phyloP scores from a whole-genome alignment of 2,888 invertebrate species.

The Melanotus villosus region DNA sequence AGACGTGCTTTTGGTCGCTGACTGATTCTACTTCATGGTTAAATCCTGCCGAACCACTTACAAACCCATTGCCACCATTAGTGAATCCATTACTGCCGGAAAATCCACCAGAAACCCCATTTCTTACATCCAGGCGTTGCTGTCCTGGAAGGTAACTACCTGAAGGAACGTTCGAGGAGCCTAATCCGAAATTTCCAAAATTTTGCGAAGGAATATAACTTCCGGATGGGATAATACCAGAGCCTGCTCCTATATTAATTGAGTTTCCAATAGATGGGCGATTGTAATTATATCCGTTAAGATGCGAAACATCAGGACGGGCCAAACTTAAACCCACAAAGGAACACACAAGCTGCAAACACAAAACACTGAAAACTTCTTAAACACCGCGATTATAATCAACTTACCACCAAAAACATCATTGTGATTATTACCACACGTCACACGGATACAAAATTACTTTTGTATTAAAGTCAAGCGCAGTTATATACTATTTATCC shows the following conservation, averaged over 20 bases:
- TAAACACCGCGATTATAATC: neutral
- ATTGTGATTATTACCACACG: slow-evolving; percentile 19
- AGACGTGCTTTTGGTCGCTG: slow-evolving; percentile 60
- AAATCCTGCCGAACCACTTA: neutral
- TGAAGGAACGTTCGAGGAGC: slow-evolving; percentile 27
- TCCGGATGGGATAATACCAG: no score
- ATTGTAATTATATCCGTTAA: slow-evolving; percentile 66
- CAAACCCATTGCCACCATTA: neutral
- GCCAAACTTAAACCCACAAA: slow-evolving; percentile 72
- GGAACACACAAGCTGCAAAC: slow-evolving; percentile 51
- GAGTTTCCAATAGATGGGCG: slow-evolving; percentile 26
- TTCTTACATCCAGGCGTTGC: slow-evolving; percentile 14
- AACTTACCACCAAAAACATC: slow-evolving; percentile 32
- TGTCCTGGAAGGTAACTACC: slow-evolving; percentile 51
- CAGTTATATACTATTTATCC: slow-evolving; percentile 10
- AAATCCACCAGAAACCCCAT: neutral
- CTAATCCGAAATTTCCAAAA: no score
- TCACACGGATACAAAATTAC: neutral
- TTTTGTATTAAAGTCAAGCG: neutral
- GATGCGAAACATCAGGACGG: slow-evolving; percentile 68
- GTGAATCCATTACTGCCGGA: neutral
- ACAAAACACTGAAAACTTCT: slow-evolving; percentile 6
- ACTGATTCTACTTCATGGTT: slow-evolving; percentile 8
- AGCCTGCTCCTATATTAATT: neutral
- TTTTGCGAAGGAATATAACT: no score